phyloP scores from a whole-genome alignment of 1,140 invertebrate genomes.

The Argopecten irradians region DNA sequence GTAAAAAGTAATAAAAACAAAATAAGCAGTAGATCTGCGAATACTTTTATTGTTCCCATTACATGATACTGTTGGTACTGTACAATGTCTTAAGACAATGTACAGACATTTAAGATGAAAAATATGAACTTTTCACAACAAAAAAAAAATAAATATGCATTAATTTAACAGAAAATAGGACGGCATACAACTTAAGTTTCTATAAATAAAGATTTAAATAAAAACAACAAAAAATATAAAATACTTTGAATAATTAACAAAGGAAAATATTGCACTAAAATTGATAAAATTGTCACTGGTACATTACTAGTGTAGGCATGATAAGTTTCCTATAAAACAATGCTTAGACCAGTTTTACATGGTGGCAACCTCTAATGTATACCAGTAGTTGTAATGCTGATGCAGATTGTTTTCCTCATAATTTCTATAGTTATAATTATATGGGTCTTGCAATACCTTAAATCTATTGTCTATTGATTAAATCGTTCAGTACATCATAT shows the following conservation, averaged over 20 bases:
- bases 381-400: too few species aligned
- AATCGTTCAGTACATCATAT: too few species aligned
- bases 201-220: constrained; percentile 6
- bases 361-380: too few species aligned
- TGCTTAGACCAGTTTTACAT: too few species aligned
- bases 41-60: constrained; percentile 13
- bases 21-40: not conserved
- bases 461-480: too few species aligned
- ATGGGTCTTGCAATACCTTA: too few species aligned
- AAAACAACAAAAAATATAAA: not conserved
- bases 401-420: too few species aligned
- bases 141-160: constrained; percentile 13
- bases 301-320: not conserved
- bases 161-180: not conserved
- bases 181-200: not conserved
- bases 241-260: not conserved
- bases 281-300: not conserved
- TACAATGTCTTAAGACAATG: not conserved
- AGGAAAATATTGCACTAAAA: not conserved
- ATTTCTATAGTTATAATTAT: too few species aligned
- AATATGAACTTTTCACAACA: not conserved
- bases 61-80: not conserved
- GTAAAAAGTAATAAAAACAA: too few species aligned
- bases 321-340: too few species aligned
- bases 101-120: not conserved